phyloP scores from a whole-genome alignment of 53 echinoderm and acorn worm genomes.

The Holothuria leucospilota region DNA sequence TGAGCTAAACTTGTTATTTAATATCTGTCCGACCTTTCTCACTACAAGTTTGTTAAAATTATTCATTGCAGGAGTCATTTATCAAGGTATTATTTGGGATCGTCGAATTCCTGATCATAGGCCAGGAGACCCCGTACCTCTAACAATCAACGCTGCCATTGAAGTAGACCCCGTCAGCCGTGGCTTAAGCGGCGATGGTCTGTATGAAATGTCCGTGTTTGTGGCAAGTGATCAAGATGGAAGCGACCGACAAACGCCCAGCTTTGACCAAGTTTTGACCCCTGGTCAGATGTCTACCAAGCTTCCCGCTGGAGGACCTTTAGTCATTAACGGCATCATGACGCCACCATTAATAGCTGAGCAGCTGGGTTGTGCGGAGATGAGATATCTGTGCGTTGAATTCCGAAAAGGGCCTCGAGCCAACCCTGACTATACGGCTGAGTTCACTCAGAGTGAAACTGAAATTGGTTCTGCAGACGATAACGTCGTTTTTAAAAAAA shows the following conservation, averaged over 20 bases:
- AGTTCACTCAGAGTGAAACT: slow-evolving; percentile 27
- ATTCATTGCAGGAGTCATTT: slow-evolving; percentile 27
- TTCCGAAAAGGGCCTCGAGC: slow-evolving; percentile 22
- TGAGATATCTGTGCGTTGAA: slow-evolving; percentile 45
- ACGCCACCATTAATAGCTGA: slow-evolving; percentile 27
- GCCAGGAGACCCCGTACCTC: slow-evolving; percentile 5
- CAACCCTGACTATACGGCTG: slow-evolving; percentile 40
- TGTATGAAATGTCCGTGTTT: slow-evolving; percentile 41
- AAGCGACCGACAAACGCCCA: slow-evolving; percentile 9
- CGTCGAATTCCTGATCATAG: slow-evolving; percentile 1
- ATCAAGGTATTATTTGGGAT: slow-evolving; percentile 12
- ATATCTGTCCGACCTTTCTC: too few relatives aligned
- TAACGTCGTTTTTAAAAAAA: background rate
- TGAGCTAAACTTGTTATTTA: too few relatives aligned
- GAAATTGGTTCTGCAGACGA: slow-evolving; percentile 46
- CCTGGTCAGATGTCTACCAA: slow-evolving; percentile 15
- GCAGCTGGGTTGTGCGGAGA: slow-evolving; percentile 34
- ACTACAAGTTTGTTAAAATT: too few relatives aligned
- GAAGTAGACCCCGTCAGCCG: slow-evolving; percentile 29
- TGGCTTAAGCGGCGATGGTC: slow-evolving; percentile 14
- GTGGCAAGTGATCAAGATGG: slow-evolving; percentile 26
- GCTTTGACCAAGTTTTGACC: slow-evolving; percentile 32
- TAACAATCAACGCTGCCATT: slow-evolving; percentile 29
- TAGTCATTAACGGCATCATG: slow-evolving; percentile 26
- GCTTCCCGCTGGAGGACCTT: slow-evolving; percentile 26